These are phyloP conservation scores for Centropus unirufus DNA, from an alignment of 2,113 vertebrate species.

Conservation along the genomic window DNA sequence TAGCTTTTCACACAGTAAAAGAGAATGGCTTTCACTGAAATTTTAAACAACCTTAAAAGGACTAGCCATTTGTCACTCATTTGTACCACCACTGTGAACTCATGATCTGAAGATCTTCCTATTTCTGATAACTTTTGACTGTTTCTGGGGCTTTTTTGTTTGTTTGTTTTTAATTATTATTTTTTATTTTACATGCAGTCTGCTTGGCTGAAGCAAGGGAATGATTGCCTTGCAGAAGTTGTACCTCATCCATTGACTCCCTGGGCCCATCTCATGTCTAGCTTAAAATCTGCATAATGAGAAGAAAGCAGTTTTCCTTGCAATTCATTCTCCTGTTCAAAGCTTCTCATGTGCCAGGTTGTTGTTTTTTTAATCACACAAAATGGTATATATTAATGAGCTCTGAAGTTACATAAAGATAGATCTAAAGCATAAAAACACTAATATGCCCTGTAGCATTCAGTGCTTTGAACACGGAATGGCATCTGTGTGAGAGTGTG, in stretches of 20 bases:
- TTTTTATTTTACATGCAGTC: background rate
- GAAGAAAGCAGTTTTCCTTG: slow-evolving; percentile 23
- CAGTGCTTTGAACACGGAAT: slow-evolving; percentile 56
- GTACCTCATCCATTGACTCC: background rate
- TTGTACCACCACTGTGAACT: background rate
- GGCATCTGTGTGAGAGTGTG: slow-evolving; percentile 42
- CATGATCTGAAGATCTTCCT: background rate
- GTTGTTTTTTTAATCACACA: slow-evolving; percentile 58
- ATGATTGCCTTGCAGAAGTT: background rate
- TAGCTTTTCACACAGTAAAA: background rate
- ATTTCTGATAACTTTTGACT: background rate
- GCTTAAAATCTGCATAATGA: slow-evolving; percentile 15
- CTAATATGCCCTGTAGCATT: slow-evolving; percentile 46
- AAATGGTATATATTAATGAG: slow-evolving; percentile 68
- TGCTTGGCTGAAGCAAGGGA: background rate
- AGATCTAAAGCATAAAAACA: slow-evolving; percentile 51
- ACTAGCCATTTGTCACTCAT: background rate
- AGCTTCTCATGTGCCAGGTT: slow-evolving; percentile 22
- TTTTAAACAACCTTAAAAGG: background rate
- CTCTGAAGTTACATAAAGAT: slow-evolving; percentile 60
- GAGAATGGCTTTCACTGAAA: background rate
- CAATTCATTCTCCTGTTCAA: slow-evolving; percentile 34
- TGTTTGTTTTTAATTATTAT: too few relatives aligned
- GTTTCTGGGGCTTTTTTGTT: background rate
- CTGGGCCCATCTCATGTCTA: background rate